Evolutionary conservation across 2,888 invertebrate genomes (phyloP).

Genomic region (Aspidapion aeneum): DNA sequence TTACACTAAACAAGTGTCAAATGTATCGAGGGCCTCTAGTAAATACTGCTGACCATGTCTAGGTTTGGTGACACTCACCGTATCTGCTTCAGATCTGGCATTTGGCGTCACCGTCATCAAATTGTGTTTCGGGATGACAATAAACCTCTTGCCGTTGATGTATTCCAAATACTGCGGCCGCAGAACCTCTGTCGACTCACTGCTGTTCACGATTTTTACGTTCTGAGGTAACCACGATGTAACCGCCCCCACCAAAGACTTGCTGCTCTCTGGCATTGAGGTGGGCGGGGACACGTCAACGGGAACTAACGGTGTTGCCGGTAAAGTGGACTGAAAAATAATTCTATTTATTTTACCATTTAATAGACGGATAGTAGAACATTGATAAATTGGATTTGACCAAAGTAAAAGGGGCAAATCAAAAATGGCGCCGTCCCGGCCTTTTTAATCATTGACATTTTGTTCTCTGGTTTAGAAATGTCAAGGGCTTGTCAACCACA

Average conservation of each 20-base stretch:
- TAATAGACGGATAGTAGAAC: no score
- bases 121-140: slow-evolving; percentile 67
- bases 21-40: no score
- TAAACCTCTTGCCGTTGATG: slow-evolving; percentile 67
- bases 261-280: slow-evolving; percentile 25
- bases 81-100: slow-evolving; percentile 19
- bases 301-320: slow-evolving; percentile 6
- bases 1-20: no score
- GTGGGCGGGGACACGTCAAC: slow-evolving; percentile 6
- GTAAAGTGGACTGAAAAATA: not conserved
- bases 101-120: slow-evolving; percentile 54
- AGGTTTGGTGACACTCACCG: slow-evolving; percentile 14
- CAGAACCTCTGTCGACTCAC: slow-evolving; percentile 33
- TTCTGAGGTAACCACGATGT: slow-evolving; percentile 53
- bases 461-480: no score
- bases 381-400: no score
- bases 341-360: no score
- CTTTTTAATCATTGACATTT: no score
- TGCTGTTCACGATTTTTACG: slow-evolving; percentile 46
- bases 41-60: no score
- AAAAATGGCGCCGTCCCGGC: no score
- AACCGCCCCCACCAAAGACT: slow-evolving; percentile 49
- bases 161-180: slow-evolving; percentile 62
- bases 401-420: no score
- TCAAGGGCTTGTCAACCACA: no score